Conservation (phyloP, 2,797 vertebrate genomes). For the Echeneis naucrates region DNA sequence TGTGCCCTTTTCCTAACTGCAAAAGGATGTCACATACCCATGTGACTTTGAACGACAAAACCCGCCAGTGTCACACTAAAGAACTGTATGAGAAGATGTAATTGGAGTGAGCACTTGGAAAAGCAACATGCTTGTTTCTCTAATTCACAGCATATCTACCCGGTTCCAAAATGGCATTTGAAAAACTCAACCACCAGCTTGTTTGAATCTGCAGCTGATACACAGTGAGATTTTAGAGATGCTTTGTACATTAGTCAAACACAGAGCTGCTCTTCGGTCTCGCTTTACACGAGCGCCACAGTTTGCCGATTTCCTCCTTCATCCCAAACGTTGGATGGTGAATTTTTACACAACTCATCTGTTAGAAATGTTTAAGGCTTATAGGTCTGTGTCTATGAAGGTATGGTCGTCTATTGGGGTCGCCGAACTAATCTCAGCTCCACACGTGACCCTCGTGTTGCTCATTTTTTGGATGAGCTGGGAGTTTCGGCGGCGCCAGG, state of each 20-base stretch:
- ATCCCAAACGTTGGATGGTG: no score
- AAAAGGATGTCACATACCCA: slow-evolving; percentile 48
- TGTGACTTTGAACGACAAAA: slow-evolving; percentile 50
- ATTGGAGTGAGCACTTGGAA: slow-evolving; percentile 27
- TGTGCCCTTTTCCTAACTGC: slow-evolving; percentile 42
- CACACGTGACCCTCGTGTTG: no score
- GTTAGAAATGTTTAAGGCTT: no score
- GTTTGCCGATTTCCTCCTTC: no score
- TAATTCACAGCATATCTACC: slow-evolving; percentile 11
- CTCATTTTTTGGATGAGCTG: no score
- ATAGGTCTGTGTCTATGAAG: no score
- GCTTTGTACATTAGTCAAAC: neutral
- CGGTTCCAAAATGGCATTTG: neutral
- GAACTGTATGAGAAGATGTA: slow-evolving; percentile 26
- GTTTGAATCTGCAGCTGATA: slow-evolving; percentile 10
- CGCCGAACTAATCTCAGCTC: no score
- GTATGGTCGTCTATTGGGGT: no score
- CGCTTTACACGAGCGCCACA: no score
- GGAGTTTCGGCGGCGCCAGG: no score
- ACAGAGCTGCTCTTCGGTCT: no score
- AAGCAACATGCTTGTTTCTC: slow-evolving; percentile 18
- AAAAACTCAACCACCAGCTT: neutral
- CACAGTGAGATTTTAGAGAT: neutral
- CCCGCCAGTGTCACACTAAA: slow-evolving; percentile 32
- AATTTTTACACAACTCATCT: no score